phyloP scores from a whole-genome alignment of 1,140 invertebrate species.

The Choristoneura fumiferana region DNA sequence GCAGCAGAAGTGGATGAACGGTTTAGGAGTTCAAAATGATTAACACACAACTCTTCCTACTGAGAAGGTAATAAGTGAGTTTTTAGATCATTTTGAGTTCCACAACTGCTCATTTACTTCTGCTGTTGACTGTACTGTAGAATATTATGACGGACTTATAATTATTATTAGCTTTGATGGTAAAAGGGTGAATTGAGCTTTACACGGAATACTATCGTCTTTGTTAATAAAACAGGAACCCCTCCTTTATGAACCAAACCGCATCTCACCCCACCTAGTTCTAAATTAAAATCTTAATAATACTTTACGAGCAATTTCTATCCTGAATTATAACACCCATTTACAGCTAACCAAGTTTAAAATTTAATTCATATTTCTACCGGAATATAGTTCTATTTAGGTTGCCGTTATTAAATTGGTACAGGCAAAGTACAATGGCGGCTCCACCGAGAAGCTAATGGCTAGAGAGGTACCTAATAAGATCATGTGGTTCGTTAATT shows the following conservation, averaged over 20 bases:
- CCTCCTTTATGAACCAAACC: neutral
- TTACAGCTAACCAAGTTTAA: neutral
- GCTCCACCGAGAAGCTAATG: neutral
- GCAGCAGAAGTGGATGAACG: too few relatives aligned
- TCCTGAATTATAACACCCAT: conserved; percentile 11
- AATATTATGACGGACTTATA: too few relatives aligned
- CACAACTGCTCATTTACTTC: too few relatives aligned
- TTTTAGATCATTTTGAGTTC: too few relatives aligned
- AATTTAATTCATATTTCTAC: neutral
- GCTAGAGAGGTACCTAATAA: conserved; percentile 11
- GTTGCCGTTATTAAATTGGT: conserved; percentile 33
- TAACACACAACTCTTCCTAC: too few relatives aligned
- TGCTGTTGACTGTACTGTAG: too few relatives aligned
- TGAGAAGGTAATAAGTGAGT: too few relatives aligned
- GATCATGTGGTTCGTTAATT: conserved; percentile 46
- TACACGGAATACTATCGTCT: neutral
- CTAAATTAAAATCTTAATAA: conserved; percentile 17
- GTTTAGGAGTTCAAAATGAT: too few relatives aligned
- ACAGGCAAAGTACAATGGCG: conserved; percentile 29
- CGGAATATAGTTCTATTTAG: conserved; percentile 9
- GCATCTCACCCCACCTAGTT: neutral
- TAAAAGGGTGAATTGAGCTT: too few relatives aligned
- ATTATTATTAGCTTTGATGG: too few relatives aligned
- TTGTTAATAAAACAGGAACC: conserved; percentile 1
- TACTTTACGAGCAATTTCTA: conserved; percentile 7